Evolutionary conservation across 2,113 vertebrate genomes (phyloP).

Genomic region (Tachycineta bicolor): DNA sequence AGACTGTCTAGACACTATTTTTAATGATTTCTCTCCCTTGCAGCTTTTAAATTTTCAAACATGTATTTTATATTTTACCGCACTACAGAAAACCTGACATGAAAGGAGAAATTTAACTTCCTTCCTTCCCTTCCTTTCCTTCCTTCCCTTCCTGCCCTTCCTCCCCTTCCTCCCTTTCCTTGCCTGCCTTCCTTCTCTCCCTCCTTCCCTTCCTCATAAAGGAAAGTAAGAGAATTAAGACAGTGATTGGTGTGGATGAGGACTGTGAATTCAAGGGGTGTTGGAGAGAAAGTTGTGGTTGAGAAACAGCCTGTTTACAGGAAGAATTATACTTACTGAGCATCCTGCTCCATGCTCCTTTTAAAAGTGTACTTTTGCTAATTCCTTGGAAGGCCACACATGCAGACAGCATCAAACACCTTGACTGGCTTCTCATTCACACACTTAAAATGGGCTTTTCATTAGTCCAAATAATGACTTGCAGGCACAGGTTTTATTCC

Average conservation of each 20-base stretch:
- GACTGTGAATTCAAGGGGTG: background rate
- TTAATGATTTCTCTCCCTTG: background rate
- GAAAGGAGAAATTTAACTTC: background rate
- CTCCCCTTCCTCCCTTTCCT: background rate
- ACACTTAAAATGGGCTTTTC: constrained; percentile 71
- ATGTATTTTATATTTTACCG: background rate
- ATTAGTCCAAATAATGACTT: constrained; percentile 69
- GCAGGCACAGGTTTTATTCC: constrained; percentile 62
- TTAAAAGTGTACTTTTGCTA: constrained; percentile 65
- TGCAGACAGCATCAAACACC: constrained; percentile 75
- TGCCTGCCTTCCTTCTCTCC: background rate
- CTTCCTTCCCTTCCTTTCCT: no score
- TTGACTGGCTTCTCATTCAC: constrained; percentile 67
- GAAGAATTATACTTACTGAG: background rate
- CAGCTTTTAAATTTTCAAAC: background rate
- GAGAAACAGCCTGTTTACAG: background rate
- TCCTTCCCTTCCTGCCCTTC: background rate
- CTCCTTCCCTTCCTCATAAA: background rate
- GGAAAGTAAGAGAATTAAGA: background rate
- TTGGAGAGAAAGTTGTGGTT: background rate
- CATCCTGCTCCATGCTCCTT: background rate
- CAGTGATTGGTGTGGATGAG: background rate
- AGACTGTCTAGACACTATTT: background rate
- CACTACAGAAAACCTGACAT: background rate
- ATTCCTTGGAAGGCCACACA: constrained; percentile 85